Conservation (phyloP, 2,888 invertebrate species). For the Clunio marinus region DNA sequence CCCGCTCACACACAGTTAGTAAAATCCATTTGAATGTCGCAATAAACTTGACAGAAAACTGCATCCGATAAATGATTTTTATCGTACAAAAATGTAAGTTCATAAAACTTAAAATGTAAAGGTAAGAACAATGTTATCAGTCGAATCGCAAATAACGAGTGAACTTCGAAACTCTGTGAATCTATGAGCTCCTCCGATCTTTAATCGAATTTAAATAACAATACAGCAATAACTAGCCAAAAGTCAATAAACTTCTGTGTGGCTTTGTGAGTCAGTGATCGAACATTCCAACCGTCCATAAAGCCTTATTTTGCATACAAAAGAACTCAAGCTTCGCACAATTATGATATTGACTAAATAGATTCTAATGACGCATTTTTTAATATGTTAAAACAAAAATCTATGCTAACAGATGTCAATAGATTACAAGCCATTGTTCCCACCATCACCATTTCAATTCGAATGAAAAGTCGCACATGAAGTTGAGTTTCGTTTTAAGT, state of each 20-base stretch:
- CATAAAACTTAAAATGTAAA: constrained; percentile 18
- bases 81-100: not conserved
- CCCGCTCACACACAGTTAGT: too few relatives aligned
- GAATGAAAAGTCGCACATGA: too few relatives aligned
- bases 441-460: too few relatives aligned
- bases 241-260: constrained; percentile 23
- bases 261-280: not conserved
- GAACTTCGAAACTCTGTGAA: not conserved
- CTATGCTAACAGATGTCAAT: not conserved
- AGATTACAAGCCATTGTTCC: not conserved
- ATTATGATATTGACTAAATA: constrained; percentile 6
- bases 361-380: constrained; percentile 12
- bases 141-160: not conserved
- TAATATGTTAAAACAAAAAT: not conserved
- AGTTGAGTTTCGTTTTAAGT: too few relatives aligned
- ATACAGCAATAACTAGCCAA: not conserved
- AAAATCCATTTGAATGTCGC: not conserved
- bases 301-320: not conserved
- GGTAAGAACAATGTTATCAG: constrained; percentile 18
- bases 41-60: not conserved
- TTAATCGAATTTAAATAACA: constrained; percentile 8
- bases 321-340: not conserved
- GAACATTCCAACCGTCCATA: not conserved
- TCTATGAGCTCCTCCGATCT: constrained; percentile 4
- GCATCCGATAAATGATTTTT: not conserved